phyloP scores from a whole-genome alignment of 2,888 invertebrate species.

The Leptinotarsa peninsularis region DNA sequence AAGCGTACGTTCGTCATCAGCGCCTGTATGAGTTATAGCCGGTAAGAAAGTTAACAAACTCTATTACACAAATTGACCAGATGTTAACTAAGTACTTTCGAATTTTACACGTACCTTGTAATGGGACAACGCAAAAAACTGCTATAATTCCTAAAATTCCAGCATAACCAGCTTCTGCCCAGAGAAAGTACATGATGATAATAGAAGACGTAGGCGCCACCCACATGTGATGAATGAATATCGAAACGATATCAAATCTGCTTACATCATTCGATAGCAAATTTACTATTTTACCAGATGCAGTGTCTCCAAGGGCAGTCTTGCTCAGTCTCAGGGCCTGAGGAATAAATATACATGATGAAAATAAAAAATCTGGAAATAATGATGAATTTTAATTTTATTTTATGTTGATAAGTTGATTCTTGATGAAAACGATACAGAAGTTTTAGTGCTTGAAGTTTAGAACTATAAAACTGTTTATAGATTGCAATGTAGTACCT shows the following conservation, averaged over 20 bases:
- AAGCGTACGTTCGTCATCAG: no score
- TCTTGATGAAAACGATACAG: no score
- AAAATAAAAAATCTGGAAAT: background rate
- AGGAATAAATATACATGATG: constrained; percentile 22
- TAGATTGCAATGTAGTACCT: no score
- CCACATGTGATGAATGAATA: constrained; percentile 90
- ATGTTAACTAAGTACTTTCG: no score
- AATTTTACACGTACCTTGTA: constrained; percentile 74
- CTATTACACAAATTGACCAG: no score
- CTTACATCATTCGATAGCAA: constrained; percentile 94
- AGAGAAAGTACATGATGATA: constrained; percentile 84
- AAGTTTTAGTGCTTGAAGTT: no score
- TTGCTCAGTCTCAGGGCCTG: constrained; percentile 80
- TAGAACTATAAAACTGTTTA: no score
- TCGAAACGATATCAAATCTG: constrained; percentile 87
- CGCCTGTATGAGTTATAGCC: no score
- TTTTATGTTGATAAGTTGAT: no score
- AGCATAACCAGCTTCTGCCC: constrained; percentile 78
- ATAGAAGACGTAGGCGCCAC: constrained; percentile 77
- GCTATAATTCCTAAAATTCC: constrained; percentile 83
- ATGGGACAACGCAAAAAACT: constrained; percentile 83
- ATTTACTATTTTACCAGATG: constrained; percentile 93
- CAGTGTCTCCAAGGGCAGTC: constrained; percentile 77
- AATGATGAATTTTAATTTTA: no score
- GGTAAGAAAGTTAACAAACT: no score